A percentile compares a stretch with the other conserved stretches of the same genome.
These are phyloP conservation scores for Collichthys lucidus DNA, from an alignment of 2,113 vertebrate species.

Conservation along the genomic window DNA sequence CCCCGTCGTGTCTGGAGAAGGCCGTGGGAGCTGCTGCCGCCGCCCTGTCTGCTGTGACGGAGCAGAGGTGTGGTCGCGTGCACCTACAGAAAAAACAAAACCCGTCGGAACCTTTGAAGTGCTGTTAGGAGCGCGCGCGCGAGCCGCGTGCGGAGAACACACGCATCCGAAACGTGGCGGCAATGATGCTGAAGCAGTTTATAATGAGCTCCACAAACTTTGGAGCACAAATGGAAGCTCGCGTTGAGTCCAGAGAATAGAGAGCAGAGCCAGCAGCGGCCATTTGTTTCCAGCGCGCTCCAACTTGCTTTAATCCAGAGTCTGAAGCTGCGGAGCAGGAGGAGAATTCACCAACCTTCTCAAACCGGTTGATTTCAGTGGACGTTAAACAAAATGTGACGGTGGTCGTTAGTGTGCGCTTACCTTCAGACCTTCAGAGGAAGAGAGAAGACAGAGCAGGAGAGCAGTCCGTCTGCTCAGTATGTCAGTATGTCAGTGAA, in stretches of 20 bases:
- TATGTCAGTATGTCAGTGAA: not conserved
- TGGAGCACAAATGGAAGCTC: not conserved
- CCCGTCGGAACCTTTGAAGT: not conserved
- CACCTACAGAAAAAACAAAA: not conserved
- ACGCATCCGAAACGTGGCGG: not conserved
- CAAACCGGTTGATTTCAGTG: not conserved
- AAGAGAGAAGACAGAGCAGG: no score
- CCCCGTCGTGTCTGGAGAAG: no score
- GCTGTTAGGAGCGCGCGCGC: not conserved
- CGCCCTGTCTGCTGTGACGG: not conserved
- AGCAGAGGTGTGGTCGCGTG: not conserved
- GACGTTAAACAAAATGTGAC: not conserved
- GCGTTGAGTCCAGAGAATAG: not conserved
- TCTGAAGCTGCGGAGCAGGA: no score
- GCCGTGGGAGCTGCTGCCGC: no score
- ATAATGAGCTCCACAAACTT: not conserved
- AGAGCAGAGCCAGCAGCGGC: not conserved
- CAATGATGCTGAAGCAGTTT: not conserved
- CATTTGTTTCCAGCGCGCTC: not conserved
- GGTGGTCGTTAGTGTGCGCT: not conserved
- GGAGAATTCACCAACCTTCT: not conserved
- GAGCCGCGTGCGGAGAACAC: not conserved
- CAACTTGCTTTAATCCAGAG: no score
- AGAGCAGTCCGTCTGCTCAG: not conserved
- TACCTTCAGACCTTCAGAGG: slow-evolving; percentile 29